Conservation (phyloP, 1,140 invertebrate species). For the Scaptomyza hsui region DNA sequence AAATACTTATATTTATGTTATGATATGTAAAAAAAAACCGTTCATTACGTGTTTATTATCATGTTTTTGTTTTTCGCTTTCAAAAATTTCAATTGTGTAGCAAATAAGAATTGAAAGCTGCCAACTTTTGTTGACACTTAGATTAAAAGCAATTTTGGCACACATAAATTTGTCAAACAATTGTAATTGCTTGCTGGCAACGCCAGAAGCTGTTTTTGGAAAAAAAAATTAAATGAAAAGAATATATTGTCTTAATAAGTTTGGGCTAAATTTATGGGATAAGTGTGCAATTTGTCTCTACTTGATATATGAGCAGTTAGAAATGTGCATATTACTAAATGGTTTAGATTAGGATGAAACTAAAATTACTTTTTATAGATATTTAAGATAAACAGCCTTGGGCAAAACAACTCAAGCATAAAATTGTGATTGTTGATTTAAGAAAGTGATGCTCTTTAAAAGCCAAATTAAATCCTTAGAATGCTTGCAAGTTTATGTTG, state of each 20-base stretch:
- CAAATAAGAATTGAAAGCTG: constrained; percentile 30
- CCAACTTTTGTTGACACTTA: constrained; percentile 23
- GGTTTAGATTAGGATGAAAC: neutral
- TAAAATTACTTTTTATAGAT: neutral
- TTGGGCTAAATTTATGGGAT: neutral
- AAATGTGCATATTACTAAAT: neutral
- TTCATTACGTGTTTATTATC: neutral
- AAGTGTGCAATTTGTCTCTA: neutral
- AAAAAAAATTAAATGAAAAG: neutral
- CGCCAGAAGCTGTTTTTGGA: neutral
- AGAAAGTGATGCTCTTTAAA: no score
- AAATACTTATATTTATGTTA: neutral
- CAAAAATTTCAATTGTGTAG: constrained; percentile 20
- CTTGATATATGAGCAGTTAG: constrained; percentile 4
- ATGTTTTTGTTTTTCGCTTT: constrained; percentile 8
- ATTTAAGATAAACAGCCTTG: no score
- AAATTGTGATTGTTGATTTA: no score
- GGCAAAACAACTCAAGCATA: no score
- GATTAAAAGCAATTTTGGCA: constrained; percentile 21
- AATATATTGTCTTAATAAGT: constrained; percentile 6
- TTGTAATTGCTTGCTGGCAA: constrained; percentile 12
- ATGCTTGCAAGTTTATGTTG: constrained; percentile 11
- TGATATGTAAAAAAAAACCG: no score
- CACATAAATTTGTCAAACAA: constrained; percentile 17
- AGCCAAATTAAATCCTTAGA: constrained; percentile 10